phyloP scores from a whole-genome alignment of 2,113 vertebrate genomes.

The Hipposideros armiger region DNA sequence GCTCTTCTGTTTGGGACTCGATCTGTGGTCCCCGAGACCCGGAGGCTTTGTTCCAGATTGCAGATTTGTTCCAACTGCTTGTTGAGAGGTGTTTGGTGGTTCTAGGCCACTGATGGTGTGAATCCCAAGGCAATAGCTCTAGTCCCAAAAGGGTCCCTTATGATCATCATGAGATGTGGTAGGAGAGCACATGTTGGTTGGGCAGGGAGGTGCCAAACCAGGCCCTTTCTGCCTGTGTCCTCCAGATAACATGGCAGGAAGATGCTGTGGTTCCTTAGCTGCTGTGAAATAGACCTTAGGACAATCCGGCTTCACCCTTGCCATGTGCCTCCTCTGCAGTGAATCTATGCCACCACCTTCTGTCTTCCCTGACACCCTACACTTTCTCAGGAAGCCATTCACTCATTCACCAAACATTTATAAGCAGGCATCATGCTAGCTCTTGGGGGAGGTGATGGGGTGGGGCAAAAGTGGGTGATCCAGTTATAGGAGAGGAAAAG shows the following conservation, averaged over 20 bases:
- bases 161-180: background rate
- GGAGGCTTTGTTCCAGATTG: too few relatives aligned
- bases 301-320: rapidly evolving
- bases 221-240: background rate
- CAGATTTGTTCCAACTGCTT: background rate
- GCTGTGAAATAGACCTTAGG: background rate
- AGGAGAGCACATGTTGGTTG: too few relatives aligned
- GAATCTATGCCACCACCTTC: rapidly evolving
- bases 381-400: background rate
- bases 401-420: too few relatives aligned
- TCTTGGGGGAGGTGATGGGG: rapidly evolving
- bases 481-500: background rate
- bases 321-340: too few relatives aligned
- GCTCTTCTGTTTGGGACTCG: background rate
- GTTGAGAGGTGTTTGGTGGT: too few relatives aligned
- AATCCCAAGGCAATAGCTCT: too few relatives aligned
- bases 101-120: too few relatives aligned
- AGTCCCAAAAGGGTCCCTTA: too few relatives aligned
- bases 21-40: background rate
- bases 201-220: background rate
- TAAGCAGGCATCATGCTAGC: background rate
- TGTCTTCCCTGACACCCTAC: rapidly evolving
- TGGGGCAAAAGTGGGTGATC: background rate
- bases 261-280: background rate
- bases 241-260: rapidly evolving